Evolutionary conservation across 2,113 vertebrate species (phyloP).

Genomic region (Aspiorhynchus laticeps): DNA sequence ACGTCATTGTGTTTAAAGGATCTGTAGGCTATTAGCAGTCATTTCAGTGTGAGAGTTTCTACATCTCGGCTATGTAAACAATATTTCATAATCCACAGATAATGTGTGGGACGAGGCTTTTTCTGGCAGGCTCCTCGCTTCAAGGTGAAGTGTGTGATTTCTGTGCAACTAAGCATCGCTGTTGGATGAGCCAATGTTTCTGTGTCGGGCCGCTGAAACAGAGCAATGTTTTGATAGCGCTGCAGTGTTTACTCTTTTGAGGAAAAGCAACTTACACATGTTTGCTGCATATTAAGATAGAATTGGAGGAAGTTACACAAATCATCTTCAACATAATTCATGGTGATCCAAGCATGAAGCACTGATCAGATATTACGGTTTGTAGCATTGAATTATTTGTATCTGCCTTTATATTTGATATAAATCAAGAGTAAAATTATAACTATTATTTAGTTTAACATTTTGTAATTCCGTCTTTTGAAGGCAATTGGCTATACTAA

Average conservation of each 20-base stretch:
- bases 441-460: neutral
- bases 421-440: neutral
- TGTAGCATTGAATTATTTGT: neutral
- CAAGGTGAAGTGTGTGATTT: conserved; percentile 5
- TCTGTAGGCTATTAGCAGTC: neutral
- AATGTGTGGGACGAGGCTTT: neutral
- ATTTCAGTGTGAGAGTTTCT: neutral
- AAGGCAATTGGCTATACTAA: neutral
- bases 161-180: neutral
- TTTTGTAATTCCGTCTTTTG: neutral
- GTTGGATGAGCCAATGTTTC: conserved; percentile 18
- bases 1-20: neutral
- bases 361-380: neutral
- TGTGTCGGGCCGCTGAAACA: neutral
- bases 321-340: neutral
- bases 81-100: conserved; percentile 18
- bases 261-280: neutral
- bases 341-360: neutral
- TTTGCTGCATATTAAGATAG: neutral
- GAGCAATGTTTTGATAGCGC: neutral
- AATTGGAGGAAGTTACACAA: neutral
- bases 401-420: neutral
- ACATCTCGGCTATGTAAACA: neutral
- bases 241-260: neutral
- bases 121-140: neutral